phyloP scores from a whole-genome alignment of 2,797 vertebrate genomes.

The Sibirionetta formosa region DNA sequence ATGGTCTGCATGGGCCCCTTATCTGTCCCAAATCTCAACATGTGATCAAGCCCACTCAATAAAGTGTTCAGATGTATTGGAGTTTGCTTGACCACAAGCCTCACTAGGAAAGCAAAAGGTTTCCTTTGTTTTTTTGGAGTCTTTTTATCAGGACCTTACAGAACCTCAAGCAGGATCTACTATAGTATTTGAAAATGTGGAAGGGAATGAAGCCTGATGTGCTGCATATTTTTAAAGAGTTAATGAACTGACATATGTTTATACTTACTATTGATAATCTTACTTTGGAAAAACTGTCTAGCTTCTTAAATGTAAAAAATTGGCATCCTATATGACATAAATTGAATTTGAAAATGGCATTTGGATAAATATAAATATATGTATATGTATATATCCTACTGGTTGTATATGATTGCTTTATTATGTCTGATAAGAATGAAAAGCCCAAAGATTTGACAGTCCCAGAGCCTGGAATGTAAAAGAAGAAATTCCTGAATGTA shows the following conservation, averaged over 20 bases:
- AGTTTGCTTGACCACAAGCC: background rate
- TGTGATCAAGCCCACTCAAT: background rate
- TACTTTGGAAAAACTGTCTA: conserved; percentile 71
- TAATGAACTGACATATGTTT: conserved; percentile 63
- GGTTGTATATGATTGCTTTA: conserved; percentile 63
- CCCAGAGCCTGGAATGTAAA: conserved; percentile 71
- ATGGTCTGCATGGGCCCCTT: background rate
- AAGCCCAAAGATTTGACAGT: conserved; percentile 73
- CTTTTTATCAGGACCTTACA: background rate
- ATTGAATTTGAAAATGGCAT: conserved; percentile 73
- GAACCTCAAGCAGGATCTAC: background rate
- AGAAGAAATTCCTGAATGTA: conserved; percentile 79
- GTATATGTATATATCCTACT: conserved; percentile 26
- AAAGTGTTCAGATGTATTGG: background rate
- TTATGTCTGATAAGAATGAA: conserved; percentile 80
- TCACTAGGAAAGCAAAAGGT: background rate
- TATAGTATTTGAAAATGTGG: background rate
- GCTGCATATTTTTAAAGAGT: conserved; percentile 50
- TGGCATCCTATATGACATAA: conserved; percentile 60
- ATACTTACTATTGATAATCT: conserved; percentile 66
- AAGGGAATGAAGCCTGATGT: conserved; percentile 21
- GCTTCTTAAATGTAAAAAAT: conserved; percentile 62
- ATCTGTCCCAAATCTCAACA: background rate
- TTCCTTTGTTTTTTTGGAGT: background rate
- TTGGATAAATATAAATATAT: conserved; percentile 49